Conservation (phyloP, 2,888 invertebrate species). For the Limnephilus auricula region DNA sequence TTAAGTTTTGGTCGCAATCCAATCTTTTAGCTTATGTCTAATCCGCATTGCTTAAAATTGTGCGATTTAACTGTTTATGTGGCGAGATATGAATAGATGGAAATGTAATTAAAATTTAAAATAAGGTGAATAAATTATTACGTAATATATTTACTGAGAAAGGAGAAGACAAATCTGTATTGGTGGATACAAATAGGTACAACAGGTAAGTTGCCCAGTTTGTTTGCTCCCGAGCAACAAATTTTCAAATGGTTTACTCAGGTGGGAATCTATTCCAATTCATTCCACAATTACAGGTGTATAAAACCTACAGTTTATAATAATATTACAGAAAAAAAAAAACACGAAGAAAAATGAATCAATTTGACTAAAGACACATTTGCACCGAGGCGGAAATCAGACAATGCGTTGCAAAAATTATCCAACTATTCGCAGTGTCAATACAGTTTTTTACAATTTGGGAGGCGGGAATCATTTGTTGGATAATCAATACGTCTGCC, state of each 20-base stretch:
- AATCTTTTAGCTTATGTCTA: too few species aligned
- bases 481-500: too few species aligned
- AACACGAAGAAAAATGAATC: background rate
- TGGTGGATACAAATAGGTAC: background rate
- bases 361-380: too few species aligned
- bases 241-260: slow-evolving; percentile 29
- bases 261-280: slow-evolving; percentile 5
- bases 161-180: background rate
- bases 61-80: background rate
- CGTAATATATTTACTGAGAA: background rate
- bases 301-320: background rate
- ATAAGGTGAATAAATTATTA: background rate
- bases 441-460: too few species aligned
- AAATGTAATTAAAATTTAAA: background rate
- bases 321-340: too few species aligned
- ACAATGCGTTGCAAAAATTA: too few species aligned
- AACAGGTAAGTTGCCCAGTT: background rate
- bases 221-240: slow-evolving; percentile 2
- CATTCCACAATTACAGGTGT: background rate
- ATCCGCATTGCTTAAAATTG: too few species aligned
- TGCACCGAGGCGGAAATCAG: background rate
- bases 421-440: too few species aligned
- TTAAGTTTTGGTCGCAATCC: too few species aligned
- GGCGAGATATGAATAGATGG: too few species aligned
- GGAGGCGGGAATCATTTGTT: too few species aligned